Evolutionary conservation across 2,797 vertebrate species (phyloP), one percentile per base, ranked within the genome.

Genomic region (Oceanodroma leucorhoa): DNA sequence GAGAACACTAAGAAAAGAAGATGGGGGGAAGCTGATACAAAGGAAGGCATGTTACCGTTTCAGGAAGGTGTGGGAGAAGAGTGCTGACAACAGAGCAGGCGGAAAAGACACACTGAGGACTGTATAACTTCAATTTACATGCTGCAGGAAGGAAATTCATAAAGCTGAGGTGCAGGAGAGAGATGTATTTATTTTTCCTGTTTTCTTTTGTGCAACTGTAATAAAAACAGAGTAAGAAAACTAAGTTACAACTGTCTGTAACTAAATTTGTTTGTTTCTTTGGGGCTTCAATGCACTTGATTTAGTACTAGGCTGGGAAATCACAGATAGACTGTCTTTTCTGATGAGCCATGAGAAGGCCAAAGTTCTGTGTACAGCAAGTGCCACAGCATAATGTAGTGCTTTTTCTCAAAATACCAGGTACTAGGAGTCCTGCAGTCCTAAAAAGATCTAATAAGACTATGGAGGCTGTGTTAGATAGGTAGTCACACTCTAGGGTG

Each of bases 21-120:
- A 1, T 55, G 45, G 30, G 12, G 26, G 38, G 38, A 10, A 38
- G 14, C 41, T 73, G 54, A 21, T 73, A 50, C 18, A 87, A 79
- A 89, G 80, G 85, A 91, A 90, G 73, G 66, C 23, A 1, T 70
- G 43, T 85, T 89, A 79, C 80, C 0, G 8, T 71, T 83, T 89
- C 84, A 88, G 87, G 95, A 93, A 95, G 79, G 57, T 95, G 87
- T 94, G 69, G 87, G 84, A 87, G 90, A 82, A 48, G 53, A 76
- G 54, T 41, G 72, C 66, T 89, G 77, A 81, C 85, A 95, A 21
- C 83, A 83, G 60, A 85, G 40, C 85, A 61, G 82, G 60, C n/a
- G 12, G 85, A 87, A 91, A 45, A 90, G 65, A 14, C 30, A 11
- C 51, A 27, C 40, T 3, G 48, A 55, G 43, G 83, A 43, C 71